Evolutionary conservation across 2,888 invertebrate species (phyloP).

Genomic region (Neocrepidodera transversa): DNA sequence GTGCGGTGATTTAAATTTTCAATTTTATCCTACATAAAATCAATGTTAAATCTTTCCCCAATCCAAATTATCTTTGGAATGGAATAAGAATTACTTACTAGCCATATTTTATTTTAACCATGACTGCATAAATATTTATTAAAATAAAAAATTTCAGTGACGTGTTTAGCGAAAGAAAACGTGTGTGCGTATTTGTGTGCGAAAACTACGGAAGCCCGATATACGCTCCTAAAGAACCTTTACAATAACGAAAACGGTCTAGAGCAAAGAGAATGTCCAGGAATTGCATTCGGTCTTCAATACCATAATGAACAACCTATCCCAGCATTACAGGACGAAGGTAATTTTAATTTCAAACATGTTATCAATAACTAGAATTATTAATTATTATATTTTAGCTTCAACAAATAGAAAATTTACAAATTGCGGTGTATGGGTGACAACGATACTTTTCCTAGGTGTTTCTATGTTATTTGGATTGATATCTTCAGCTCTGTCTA

Average conservation of each 20-base stretch:
- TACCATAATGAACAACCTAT: neutral
- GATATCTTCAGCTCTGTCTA: constrained; percentile 61
- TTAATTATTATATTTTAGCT: too few species aligned
- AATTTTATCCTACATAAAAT: too few species aligned
- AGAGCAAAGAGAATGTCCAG: constrained; percentile 28
- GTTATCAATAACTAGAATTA: too few species aligned
- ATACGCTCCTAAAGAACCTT: constrained; percentile 49
- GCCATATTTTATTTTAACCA: too few species aligned
- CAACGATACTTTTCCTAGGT: constrained; percentile 64
- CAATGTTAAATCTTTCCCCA: too few species aligned
- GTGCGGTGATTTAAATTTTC: too few species aligned
- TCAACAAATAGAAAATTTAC: constrained; percentile 49
- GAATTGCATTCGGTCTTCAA: neutral
- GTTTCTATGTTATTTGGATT: constrained; percentile 63
- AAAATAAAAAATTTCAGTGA: constrained; percentile 57
- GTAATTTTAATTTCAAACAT: too few species aligned
- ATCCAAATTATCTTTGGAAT: too few species aligned
- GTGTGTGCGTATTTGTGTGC: constrained; percentile 60
- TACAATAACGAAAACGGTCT: constrained; percentile 42
- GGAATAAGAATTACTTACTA: too few species aligned
- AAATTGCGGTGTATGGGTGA: constrained; percentile 63
- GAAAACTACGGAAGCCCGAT: constrained; percentile 43
- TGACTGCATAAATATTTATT: too few species aligned
- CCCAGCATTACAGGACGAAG: neutral
- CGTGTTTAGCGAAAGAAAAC: constrained; percentile 55